Percentiles rank a stretch among this genome's conserved stretches.
Conservation (phyloP, 2,113 vertebrate species). For the Indicator maculatus region DNA sequence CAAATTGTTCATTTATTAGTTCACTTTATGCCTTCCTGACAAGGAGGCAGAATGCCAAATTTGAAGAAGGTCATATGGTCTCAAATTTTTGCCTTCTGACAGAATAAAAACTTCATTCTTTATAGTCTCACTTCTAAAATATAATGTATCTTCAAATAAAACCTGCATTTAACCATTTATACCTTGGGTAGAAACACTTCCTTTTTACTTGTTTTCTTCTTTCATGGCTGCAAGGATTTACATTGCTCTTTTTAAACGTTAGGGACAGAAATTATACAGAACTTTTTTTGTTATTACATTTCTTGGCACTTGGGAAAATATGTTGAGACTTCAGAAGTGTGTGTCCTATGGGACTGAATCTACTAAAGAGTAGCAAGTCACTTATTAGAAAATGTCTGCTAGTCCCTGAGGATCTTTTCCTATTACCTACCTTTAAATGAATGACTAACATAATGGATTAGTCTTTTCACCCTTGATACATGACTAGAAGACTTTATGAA, state of each 20-base stretch:
- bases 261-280: background rate
- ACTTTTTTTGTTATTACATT: constrained; percentile 2
- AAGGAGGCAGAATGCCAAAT: background rate
- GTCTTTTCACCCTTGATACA: constrained; percentile 29
- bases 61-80: background rate
- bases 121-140: background rate
- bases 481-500: constrained; percentile 21
- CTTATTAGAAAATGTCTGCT: constrained; percentile 29
- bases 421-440: constrained; percentile 47
- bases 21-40: background rate
- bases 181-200: background rate
- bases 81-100: background rate
- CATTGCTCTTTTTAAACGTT: background rate
- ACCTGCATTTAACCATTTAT: background rate
- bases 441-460: constrained; percentile 49
- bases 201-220: background rate
- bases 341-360: background rate
- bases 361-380: constrained; percentile 24
- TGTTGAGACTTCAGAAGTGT: constrained; percentile 13
- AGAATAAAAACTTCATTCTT: background rate
- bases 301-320: background rate
- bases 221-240: background rate
- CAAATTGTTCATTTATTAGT: background rate
- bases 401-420: constrained; percentile 14
- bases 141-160: background rate